phyloP scores from a whole-genome alignment of 2,888 invertebrate genomes.

The Arge pagana region DNA sequence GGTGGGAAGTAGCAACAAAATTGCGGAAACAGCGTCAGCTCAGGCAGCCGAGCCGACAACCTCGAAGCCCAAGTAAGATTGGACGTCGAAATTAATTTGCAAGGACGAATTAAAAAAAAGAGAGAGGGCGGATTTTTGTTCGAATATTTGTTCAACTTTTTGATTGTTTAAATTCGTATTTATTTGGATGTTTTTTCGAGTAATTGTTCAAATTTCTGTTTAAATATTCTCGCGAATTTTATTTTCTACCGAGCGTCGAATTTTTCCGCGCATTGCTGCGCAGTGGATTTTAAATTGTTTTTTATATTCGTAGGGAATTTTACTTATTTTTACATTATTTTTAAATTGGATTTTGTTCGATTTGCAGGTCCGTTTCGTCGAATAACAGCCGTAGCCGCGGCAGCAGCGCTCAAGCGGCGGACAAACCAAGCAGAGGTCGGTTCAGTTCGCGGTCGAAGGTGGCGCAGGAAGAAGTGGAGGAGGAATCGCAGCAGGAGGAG shows the following conservation, averaged over 20 bases:
- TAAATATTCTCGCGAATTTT: too few relatives aligned
- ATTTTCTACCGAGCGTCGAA: too few relatives aligned
- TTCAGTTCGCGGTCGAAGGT: constrained; percentile 42
- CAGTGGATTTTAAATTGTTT: too few relatives aligned
- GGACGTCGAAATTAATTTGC: not conserved
- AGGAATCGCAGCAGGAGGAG: constrained; percentile 49
- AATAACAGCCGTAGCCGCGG: constrained; percentile 31
- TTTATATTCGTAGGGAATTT: too few relatives aligned
- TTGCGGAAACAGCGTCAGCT: constrained; percentile 38
- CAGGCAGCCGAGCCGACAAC: constrained; percentile 40
- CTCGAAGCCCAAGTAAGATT: constrained; percentile 39
- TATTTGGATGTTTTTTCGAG: too few relatives aligned
- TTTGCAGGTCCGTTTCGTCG: constrained; percentile 33
- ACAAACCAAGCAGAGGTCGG: constrained; percentile 39
- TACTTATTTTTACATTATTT: too few relatives aligned
- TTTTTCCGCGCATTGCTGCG: too few relatives aligned
- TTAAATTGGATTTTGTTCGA: too few relatives aligned
- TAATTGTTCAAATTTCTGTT: too few relatives aligned
- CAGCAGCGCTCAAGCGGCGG: constrained; percentile 32
- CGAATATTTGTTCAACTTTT: too few relatives aligned
- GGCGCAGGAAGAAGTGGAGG: constrained; percentile 47
- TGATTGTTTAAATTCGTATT: too few relatives aligned
- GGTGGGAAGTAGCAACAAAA: constrained; percentile 64
- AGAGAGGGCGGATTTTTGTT: too few relatives aligned
- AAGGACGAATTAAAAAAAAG: not conserved